Percentiles rank a stretch among this genome's conserved stretches.
Evolutionary conservation across 2,113 vertebrate species (phyloP).

Genomic region (Platysteira castanea): DNA sequence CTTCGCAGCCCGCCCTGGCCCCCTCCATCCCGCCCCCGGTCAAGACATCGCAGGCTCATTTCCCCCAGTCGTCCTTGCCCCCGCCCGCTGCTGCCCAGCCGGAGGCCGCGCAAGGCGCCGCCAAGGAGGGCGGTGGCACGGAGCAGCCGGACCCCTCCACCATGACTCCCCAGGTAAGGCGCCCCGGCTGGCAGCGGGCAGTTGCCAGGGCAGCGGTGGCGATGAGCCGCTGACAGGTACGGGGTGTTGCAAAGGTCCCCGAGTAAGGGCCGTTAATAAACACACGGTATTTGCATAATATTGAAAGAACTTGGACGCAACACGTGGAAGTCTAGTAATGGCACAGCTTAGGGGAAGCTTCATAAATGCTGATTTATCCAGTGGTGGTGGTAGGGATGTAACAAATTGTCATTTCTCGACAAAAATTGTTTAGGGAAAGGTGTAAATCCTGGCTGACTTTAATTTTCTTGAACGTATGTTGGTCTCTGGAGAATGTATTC

Average conservation of each 20-base stretch:
- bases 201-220: not conserved
- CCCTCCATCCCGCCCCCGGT: not conserved
- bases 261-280: not conserved
- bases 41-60: constrained; percentile 60
- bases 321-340: not conserved
- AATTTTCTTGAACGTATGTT: not conserved
- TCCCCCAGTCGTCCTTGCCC: constrained; percentile 41
- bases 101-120: constrained; percentile 44
- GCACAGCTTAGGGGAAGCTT: not conserved
- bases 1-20: constrained; percentile 38
- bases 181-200: not conserved
- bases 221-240: rapidly evolving
- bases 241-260: not conserved
- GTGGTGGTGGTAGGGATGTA: not conserved
- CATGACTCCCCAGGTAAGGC: constrained; percentile 85
- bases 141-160: constrained; percentile 74
- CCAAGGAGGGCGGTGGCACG: constrained; percentile 47
- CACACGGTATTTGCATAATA: rapidly evolving
- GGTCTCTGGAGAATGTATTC: not conserved
- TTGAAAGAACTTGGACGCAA: not conserved
- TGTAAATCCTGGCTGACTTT: not conserved
- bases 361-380: not conserved
- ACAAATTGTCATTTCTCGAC: not conserved
- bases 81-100: constrained; percentile 29
- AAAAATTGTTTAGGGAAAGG: not conserved